Conservation (phyloP, 2,888 invertebrate genomes). For the Plemyria rubiginata region DNA sequence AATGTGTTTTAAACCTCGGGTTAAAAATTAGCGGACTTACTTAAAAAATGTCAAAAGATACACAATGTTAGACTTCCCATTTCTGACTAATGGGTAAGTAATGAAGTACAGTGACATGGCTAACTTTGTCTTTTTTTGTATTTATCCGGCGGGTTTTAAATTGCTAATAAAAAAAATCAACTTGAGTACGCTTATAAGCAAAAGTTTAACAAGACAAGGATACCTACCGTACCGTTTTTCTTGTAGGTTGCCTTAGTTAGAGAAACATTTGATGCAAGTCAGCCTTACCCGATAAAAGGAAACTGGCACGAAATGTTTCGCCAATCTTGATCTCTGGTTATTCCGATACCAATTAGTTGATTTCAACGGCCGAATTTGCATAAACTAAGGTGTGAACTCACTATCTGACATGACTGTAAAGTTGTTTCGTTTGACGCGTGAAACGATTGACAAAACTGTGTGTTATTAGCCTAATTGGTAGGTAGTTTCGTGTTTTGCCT, state of each 20-base stretch:
- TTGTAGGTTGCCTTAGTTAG: too few relatives aligned
- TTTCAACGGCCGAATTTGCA: conserved; percentile 35
- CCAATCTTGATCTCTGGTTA: conserved; percentile 21
- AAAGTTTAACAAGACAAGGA: too few relatives aligned
- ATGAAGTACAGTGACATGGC: too few relatives aligned
- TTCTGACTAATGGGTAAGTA: too few relatives aligned
- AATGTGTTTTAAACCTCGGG: neutral
- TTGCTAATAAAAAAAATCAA: too few relatives aligned
- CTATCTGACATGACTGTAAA: conserved; percentile 34
- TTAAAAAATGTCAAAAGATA: too few relatives aligned
- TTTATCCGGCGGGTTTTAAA: too few relatives aligned
- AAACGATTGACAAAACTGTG: conserved; percentile 32
- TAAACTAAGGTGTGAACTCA: conserved; percentile 42
- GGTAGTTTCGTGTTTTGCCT: conserved; percentile 17
- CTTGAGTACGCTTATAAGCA: too few relatives aligned
- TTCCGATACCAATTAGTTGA: conserved; percentile 40
- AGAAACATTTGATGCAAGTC: neutral
- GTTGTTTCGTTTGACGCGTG: conserved; percentile 25
- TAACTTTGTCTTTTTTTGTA: too few relatives aligned
- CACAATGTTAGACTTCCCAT: too few relatives aligned
- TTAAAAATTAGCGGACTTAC: too few relatives aligned
- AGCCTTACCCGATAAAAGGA: conserved; percentile 1
- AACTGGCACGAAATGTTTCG: conserved; percentile 22
- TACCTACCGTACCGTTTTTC: too few relatives aligned
- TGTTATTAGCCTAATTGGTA: conserved; percentile 32